Base-by-base conservation (phyloP, 2,888 invertebrate genomes). In the Prostheceraeus crozeri region DNA sequence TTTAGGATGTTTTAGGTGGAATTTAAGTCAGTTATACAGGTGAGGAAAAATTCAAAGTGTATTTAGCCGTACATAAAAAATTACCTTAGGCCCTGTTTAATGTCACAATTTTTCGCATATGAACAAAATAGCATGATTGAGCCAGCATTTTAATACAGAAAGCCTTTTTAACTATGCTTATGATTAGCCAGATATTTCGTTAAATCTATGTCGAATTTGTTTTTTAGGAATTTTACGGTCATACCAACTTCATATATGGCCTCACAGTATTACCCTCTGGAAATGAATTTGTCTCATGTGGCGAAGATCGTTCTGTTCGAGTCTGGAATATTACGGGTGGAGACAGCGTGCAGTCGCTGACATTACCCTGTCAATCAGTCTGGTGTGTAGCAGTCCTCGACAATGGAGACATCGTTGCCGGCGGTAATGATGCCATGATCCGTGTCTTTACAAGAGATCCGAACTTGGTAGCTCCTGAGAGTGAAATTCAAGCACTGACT, bases 391-490 rank as follows among this genome's bases (percentile, higher is more conserved):
- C 83, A 11, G 82, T 84, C 57, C 78, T 94, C 21, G 78, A 81
- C 3, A 91, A 93, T 76, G 87, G 86, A 1, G 94, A 96, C 75
- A 83, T 98, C 68, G 88, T 86, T 14, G 84, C 87, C 35, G 96
- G 90, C 70, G 75, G 79, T 64, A 89, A 89, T 78, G 93, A 96
- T 75, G 89, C 89, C 0, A 71, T 85, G 1, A 82, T 93, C 0
- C 82, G 93, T 61, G 83, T 96, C 35, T 94, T 93, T 72, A 86
- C 88, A 0, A 80, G 81, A 61, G 83, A 85, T 69, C 80, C 84
- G 0, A 76, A 78, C 0, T 80, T 87, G n/a, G 81, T 81, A 63
- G 40, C 8, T 40, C 40, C 40, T 16, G 8, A 4, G 8, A 23
- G 21, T 40, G 40, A 19, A 19, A 14, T 19, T 19, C 6, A n/a